Evolutionary conservation across 2,888 invertebrate species (phyloP).

Genomic region (Portevinia maculata): DNA sequence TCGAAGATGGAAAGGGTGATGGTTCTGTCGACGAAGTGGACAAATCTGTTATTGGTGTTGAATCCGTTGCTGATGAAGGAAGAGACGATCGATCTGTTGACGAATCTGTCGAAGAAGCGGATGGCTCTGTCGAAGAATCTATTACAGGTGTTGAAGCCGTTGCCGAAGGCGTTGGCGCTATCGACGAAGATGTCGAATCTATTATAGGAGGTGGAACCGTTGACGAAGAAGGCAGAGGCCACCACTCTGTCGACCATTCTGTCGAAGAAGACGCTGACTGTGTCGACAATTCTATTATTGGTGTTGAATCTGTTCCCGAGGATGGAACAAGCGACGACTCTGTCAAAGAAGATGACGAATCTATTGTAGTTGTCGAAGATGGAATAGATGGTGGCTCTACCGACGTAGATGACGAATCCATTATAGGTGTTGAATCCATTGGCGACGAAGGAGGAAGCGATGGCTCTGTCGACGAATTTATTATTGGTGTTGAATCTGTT

Average conservation of each 20-base stretch:
- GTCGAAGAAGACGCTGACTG: no score
- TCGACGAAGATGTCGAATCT: not conserved
- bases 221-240: not conserved
- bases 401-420: not conserved
- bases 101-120: not conserved
- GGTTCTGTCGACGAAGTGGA: slow-evolving; percentile 4
- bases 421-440: slow-evolving; percentile 6
- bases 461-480: no score
- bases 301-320: no score
- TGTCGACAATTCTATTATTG: no score
- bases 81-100: not conserved
- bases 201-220: no score
- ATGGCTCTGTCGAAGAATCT: not conserved
- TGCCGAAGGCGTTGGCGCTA: not conserved
- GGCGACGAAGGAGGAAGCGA: no score
- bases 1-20: not conserved
- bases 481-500: no score
- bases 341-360: no score
- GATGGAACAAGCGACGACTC: no score
- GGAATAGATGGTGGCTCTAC: not conserved
- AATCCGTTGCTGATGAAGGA: slow-evolving; percentile 1
- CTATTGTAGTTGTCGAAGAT: no score
- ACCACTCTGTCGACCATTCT: no score
- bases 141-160: not conserved
- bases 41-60: not conserved